Conservation (phyloP, 2,113 vertebrate species). For the Prochilodus magdalenae region DNA sequence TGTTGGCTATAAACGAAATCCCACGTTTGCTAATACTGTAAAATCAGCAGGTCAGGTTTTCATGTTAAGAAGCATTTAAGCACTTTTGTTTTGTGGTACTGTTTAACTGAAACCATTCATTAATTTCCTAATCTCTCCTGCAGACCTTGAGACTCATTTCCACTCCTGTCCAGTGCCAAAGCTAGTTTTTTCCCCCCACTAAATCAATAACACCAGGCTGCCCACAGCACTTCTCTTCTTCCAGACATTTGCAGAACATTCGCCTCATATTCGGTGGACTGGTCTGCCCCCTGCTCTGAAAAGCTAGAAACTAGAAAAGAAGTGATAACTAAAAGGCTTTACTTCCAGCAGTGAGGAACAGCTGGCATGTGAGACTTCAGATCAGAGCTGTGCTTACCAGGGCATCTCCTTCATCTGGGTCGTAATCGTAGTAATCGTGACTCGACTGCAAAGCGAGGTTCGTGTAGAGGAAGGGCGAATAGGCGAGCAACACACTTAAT, state of each 20-base stretch:
- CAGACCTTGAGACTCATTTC: neutral
- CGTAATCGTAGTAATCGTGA: slow-evolving; percentile 70
- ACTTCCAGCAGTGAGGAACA: too few species aligned
- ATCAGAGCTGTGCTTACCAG: slow-evolving; percentile 63
- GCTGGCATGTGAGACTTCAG: too few species aligned
- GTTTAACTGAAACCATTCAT: neutral
- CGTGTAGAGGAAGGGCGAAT: slow-evolving; percentile 62
- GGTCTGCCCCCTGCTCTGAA: too few species aligned
- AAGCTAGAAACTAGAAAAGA: neutral
- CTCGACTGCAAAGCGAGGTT: slow-evolving; percentile 69
- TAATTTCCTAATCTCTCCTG: slow-evolving; percentile 18
- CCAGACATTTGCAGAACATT: neutral
- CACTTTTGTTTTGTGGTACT: too few species aligned
- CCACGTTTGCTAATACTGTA: too few species aligned
- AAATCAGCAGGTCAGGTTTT: too few species aligned
- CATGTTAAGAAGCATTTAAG: too few species aligned
- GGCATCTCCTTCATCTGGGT: slow-evolving; percentile 69
- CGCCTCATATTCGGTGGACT: neutral
- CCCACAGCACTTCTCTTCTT: neutral
- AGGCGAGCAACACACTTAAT: slow-evolving; percentile 68
- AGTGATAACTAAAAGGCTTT: too few species aligned
- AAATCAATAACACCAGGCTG: neutral
- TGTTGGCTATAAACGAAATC: too few species aligned
- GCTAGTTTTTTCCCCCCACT: neutral
- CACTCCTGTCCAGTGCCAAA: neutral